Evolutionary conservation across 2,888 invertebrate species (phyloP), one percentile per base, ranked within the genome.

Genomic region (Loripinus fragilis): DNA sequence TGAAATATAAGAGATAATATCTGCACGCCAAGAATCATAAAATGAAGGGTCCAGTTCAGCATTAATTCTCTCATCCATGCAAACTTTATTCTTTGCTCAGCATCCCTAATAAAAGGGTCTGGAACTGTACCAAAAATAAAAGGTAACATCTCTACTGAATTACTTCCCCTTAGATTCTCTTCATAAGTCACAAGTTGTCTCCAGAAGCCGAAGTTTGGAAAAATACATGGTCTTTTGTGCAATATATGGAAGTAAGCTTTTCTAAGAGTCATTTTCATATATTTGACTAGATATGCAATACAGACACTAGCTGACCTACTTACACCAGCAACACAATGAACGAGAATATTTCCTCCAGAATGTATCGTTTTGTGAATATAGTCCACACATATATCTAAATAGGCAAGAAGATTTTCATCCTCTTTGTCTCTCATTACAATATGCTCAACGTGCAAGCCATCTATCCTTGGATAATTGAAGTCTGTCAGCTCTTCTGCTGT

Each of bases 291-390:
- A 77, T 89, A 90, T 15, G 88, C 88, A 12, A 90, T 77, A 68
- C 88, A 88, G 15, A 89, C 87, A 65, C 87, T 89, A 2, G 88
- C 90, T 5, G 90, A 90, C n/a, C 90, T 80, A 77, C 88, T 89
- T 2, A 87, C 81, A 12, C 90, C 90, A 10, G 88, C 88, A 0
- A 89, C 81, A 81, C 90, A 90, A 55, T 90, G 89, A 0, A 90
- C 88, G 0, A 88, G 76, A 35, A 88, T 87, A 42, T 72, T 83
- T 7, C 87, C 88, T 5, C 80, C 84, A n/a, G 55, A 28, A 23
- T 78, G 28, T 7, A 23, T 20, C 0, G 85, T 80, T 10, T 33
- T 50, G 23, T 88, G 81, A 67, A 90, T 82, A 55, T 87, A 81
- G 25, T 86, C 87, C 3, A 89, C 86, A 80, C 88, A 88, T 5